A percentile compares a stretch with the other conserved stretches of the same genome.
Evolutionary conservation across 2,797 vertebrate genomes (phyloP).

Genomic region (Mormyrus proboscirostris): DNA sequence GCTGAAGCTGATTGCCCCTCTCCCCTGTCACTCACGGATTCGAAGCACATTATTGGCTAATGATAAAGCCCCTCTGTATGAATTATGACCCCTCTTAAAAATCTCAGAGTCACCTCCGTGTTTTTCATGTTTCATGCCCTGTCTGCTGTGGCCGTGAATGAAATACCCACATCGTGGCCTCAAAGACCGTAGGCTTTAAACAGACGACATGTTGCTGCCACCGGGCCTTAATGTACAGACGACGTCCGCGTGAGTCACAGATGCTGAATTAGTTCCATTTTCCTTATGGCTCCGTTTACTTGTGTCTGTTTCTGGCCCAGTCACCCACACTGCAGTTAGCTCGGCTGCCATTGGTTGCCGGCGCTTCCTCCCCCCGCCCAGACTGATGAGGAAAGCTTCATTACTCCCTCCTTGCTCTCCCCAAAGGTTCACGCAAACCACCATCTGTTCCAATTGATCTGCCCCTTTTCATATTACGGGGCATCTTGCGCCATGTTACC

Average conservation of each 20-base stretch:
- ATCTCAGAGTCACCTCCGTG: background rate
- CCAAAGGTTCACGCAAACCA: constrained; percentile 15
- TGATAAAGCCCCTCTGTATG: background rate
- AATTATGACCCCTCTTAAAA: background rate
- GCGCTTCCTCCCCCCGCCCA: background rate
- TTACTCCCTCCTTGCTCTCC: background rate
- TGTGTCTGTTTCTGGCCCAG: background rate
- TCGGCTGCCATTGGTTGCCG: background rate
- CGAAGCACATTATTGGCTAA: background rate
- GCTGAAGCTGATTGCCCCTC: background rate
- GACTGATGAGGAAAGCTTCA: background rate
- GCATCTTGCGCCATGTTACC: constrained; percentile 31
- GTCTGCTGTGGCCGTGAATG: background rate
- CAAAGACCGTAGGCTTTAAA: background rate
- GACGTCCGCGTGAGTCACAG: background rate
- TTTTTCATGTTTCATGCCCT: background rate
- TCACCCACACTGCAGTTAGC: background rate
- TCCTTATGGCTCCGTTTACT: background rate
- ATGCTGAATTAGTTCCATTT: background rate
- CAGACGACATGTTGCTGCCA: no score
- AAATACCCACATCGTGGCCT: background rate
- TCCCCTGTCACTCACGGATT: background rate
- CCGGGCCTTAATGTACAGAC: background rate
- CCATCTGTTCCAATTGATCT: constrained; percentile 22
- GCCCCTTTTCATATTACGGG: constrained; percentile 19